These are phyloP conservation scores for Grapholita molesta DNA, from an alignment of 1,140 invertebrate genomes.

Conservation along the genomic window DNA sequence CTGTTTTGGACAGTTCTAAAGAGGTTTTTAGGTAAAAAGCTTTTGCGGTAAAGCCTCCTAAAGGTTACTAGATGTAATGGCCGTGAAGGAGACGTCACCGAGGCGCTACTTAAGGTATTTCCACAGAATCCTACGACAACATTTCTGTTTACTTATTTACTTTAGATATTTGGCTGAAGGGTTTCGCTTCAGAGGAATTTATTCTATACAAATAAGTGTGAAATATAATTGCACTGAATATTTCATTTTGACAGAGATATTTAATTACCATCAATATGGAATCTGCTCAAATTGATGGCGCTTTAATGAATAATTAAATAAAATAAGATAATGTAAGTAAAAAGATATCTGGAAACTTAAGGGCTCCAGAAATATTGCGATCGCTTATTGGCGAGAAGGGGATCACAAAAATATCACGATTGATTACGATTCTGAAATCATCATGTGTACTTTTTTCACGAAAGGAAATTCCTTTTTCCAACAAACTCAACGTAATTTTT, in stretches of 20 bases:
- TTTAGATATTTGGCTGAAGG: slow-evolving; percentile 12
- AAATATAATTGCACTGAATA: background rate
- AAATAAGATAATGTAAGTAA: background rate
- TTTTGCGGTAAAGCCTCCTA: slow-evolving; percentile 12
- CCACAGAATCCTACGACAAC: slow-evolving; percentile 15
- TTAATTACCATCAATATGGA: background rate
- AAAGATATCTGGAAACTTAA: too few relatives aligned
- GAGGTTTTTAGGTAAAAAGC: slow-evolving; percentile 19
- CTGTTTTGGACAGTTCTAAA: slow-evolving; percentile 17
- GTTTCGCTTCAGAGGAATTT: background rate
- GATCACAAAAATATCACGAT: too few relatives aligned
- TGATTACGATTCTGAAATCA: too few relatives aligned
- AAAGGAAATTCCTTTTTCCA: too few relatives aligned
- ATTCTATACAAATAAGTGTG: background rate
- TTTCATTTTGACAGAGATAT: slow-evolving; percentile 11
- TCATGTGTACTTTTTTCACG: too few relatives aligned
- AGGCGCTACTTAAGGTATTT: slow-evolving; percentile 17
- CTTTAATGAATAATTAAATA: background rate
- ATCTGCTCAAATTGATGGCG: background rate
- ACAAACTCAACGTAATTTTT: too few relatives aligned
- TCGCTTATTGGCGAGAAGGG: too few relatives aligned
- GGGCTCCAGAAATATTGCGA: too few relatives aligned
- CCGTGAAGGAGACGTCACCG: slow-evolving; percentile 12
- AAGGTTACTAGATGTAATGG: slow-evolving; percentile 16
- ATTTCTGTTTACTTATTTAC: slow-evolving; percentile 18